Base-by-base conservation (phyloP, 2,113 vertebrate genomes). In the Lophius piscatorius region DNA sequence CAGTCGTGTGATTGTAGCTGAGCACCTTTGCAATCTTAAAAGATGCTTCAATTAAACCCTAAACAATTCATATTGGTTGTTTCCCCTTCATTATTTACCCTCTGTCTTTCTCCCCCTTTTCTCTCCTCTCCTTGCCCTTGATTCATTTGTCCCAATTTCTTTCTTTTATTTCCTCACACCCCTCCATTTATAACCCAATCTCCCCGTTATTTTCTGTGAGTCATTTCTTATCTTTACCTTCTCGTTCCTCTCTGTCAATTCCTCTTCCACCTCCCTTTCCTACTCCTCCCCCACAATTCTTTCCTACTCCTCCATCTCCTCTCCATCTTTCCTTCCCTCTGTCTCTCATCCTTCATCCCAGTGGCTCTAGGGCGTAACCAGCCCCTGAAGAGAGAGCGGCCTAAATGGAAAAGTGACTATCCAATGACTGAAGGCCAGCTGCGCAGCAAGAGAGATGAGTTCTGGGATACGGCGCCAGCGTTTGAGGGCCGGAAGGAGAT, bases 361-460 rank as follows among this genome's bases (percentile, higher is more conserved):
- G 97, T 98, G 91, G 95, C 95, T 84, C 91, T 96, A 12, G 96
- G 97, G 90, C 94, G 97, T 50, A 98, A 98, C 90, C 97, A 98
- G 51, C 94, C 95, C 84, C 88, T 99, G 90, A 98, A 96, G 87
- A 95, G 96, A 64, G 97, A 99, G 82, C 95, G 96, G 55, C 97
- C 96, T 54, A 98, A 98, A 96, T 99, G 97, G 97, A 98, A 98
- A 88, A 98, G 97, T 31, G 96, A 99, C 90, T 99, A 99, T 82
- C 97, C 97, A 20, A 98, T 98, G 96, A 99, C 97, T 21, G 96
- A 98, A 26, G 96, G 96, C 76, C 96, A 98, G 79, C 87, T 99
- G 40, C 95, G 96, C 84, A 99, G 97, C 83, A 99, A 99, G 90
- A 92, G 97, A 54, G 96, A 98, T 66, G 96, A 98, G 35, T 99